phyloP scores from a whole-genome alignment of 2,888 invertebrate species.

The Plagiodera versicolora region DNA sequence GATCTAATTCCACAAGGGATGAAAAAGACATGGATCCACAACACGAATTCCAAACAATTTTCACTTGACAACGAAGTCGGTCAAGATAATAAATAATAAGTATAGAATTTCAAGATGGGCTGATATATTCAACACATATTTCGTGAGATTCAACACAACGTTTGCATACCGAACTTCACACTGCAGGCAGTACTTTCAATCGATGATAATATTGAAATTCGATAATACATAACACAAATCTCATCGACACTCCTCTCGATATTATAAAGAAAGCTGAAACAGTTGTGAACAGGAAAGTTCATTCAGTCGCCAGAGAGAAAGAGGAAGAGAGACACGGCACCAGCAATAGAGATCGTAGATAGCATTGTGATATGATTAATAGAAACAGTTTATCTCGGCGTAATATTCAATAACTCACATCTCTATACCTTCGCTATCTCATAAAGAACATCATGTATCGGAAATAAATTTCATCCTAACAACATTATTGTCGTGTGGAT shows the following conservation, averaged over 20 bases:
- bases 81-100: not conserved
- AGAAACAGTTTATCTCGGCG: conserved; percentile 13
- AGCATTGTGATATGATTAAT: conserved; percentile 15
- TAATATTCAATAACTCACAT: conserved; percentile 12
- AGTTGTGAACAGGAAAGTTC: not conserved
- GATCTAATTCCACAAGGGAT: no score
- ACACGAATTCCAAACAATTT: no score
- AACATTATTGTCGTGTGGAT: conserved; percentile 16
- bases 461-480: conserved; percentile 22
- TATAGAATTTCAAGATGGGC: not conserved
- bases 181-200: not conserved
- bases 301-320: not conserved
- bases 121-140: not conserved
- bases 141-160: not conserved
- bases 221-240: not conserved
- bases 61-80: no score
- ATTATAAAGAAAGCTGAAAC: not conserved
- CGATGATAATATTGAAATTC: not conserved
- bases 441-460: conserved; percentile 15
- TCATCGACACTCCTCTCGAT: not conserved
- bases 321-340: not conserved
- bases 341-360: conserved; percentile 4
- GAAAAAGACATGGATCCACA: no score
- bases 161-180: not conserved
- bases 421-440: conserved; percentile 10